Base-by-base conservation (phyloP, 92 coral and sea anemone species). In the Plumapathes pennacea region DNA sequence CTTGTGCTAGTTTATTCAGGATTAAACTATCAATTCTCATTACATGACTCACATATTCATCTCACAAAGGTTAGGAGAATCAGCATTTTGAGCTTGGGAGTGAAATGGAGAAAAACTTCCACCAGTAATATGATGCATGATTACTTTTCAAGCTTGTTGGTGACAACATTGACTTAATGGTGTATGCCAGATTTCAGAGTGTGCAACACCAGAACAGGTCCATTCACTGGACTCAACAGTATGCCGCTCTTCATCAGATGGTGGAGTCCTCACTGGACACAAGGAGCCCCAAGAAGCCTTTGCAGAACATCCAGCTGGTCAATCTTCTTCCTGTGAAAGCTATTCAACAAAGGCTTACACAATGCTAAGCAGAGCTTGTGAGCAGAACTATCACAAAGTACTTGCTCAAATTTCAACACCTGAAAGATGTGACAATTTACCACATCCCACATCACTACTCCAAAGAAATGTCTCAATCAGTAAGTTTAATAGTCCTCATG, bases 221-320 rank as follows among this genome's bases (percentile, higher is more conserved):
- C n/a, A 52, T 85, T 29, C 83, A 85, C 40, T 79, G 92, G 83
- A 85, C 83, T 10, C 92, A 85, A 28, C 78, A 85, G 78, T 85
- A 54, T 73, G 86, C 74, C 24, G 63, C 79, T 13, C 21, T 30
- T 17, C 52, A 79, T 40, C 39, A 71, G 3, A 80, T 74, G 23
- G 44, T 36, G 6, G 65, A 57, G 4, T 57, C 81, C 15, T 13
- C 38, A 4, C 52, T 83, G 36, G 60, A 64, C 32, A 60, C 21
- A 30, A 52, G 24, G 4, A 31, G 34, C 3, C 77, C 81, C 8
- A 64, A 56, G 58, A 66, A 52, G 48, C 21, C 62, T n/a, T 23
- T 85, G 32, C 39, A 79, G 13, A 71, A 85, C 7, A 24, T 78
- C 7, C 60, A 71, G 50, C 62, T 85, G 17, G 46, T 60, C 28